These are phyloP conservation scores for Cinclus mexicanus DNA, from an alignment of 2,113 vertebrate species.

Conservation along the genomic window DNA sequence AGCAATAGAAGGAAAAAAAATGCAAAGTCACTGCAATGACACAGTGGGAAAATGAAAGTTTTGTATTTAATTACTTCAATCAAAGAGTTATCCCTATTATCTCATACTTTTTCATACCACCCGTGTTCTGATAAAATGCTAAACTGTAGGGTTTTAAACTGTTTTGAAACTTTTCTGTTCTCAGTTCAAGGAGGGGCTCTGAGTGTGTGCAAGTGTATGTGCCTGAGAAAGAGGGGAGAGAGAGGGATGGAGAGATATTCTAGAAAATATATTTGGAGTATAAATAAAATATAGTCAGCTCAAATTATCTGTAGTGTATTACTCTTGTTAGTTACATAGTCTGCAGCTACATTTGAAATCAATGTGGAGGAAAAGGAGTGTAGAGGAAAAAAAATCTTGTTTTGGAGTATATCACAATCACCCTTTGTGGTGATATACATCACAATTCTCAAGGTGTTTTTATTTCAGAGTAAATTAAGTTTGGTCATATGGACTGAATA, in stretches of 20 bases:
- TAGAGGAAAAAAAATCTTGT: neutral
- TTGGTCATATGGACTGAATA: neutral
- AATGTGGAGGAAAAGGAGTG: neutral
- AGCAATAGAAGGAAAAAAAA: neutral
- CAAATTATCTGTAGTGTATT: neutral
- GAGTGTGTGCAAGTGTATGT: neutral
- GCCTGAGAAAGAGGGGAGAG: neutral
- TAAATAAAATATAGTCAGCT: neutral
- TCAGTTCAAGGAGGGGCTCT: neutral
- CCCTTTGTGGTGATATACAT: neutral
- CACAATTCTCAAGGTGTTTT: neutral
- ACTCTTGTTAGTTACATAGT: neutral
- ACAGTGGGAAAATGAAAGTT: neutral
- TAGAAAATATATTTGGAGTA: neutral
- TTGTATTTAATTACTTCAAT: neutral
- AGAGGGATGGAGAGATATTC: neutral
- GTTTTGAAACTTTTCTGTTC: neutral
- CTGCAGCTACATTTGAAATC: neutral
- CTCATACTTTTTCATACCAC: neutral
- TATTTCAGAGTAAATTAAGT: neutral
- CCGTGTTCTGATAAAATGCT: neutral
- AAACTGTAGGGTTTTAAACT: neutral
- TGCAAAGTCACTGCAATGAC: neutral
- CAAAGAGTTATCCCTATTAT: neutral
- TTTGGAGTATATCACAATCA: neutral